Evolutionary conservation across 2,113 vertebrate genomes (phyloP).

Genomic region (Heterotis niloticus): DNA sequence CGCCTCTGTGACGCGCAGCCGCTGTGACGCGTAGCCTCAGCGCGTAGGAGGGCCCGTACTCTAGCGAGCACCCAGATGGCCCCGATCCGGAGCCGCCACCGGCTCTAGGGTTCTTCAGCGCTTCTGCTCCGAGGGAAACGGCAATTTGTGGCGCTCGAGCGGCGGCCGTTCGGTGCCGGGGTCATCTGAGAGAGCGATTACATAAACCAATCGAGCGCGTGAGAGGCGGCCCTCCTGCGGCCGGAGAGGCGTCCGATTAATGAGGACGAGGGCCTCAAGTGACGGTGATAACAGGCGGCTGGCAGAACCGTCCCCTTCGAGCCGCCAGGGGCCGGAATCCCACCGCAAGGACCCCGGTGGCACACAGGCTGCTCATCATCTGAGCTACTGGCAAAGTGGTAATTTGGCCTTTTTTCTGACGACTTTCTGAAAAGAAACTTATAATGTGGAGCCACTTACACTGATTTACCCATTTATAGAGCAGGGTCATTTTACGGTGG

Average conservation of each 20-base stretch:
- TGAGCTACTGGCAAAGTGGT: too few species aligned
- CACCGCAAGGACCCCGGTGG: too few species aligned
- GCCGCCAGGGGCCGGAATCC: background rate
- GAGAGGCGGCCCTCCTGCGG: background rate
- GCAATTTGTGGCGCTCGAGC: background rate
- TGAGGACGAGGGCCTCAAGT: constrained; percentile 13
- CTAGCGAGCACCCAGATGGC: too few species aligned
- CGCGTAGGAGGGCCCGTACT: background rate
- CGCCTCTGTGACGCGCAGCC: background rate
- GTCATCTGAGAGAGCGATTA: constrained; percentile 46
- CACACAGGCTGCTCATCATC: too few species aligned
- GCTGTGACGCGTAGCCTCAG: too few species aligned
- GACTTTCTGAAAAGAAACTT: too few species aligned
- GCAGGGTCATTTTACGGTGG: too few species aligned
- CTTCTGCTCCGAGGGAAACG: background rate
- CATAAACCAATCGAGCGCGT: constrained; percentile 41
- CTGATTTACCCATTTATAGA: too few species aligned
- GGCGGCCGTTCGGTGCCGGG: constrained; percentile 12
- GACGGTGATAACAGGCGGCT: background rate
- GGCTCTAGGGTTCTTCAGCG: background rate
- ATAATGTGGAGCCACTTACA: too few species aligned
- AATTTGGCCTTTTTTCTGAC: too few species aligned
- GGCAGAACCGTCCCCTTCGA: background rate
- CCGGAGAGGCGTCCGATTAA: constrained; percentile 6
- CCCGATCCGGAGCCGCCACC: background rate